Evolutionary conservation across 1,140 invertebrate species (phyloP).

Genomic region (Macrocentrus cingulum): DNA sequence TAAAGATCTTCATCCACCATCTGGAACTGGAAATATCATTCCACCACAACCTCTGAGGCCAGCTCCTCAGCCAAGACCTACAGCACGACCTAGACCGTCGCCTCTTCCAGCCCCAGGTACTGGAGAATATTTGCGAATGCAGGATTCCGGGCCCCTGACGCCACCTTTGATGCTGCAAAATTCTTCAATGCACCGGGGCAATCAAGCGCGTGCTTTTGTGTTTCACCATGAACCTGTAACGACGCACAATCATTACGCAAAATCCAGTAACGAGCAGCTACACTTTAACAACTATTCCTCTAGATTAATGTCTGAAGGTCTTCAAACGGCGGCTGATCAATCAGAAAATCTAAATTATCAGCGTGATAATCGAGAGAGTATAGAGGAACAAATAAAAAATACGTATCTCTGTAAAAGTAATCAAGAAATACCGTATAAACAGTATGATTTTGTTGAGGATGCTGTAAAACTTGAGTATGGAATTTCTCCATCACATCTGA

Average conservation of each 20-base stretch:
- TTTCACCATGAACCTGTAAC: constrained; percentile 38
- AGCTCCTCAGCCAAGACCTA: constrained; percentile 53
- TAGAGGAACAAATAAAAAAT: constrained; percentile 30
- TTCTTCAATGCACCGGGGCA: constrained; percentile 18
- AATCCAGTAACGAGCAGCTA: constrained; percentile 30
- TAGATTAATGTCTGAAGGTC: constrained; percentile 35
- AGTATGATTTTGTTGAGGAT: constrained; percentile 15
- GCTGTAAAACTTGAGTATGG: constrained; percentile 4
- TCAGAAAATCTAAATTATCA: constrained; percentile 31
- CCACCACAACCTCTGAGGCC: constrained; percentile 63
- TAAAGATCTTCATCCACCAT: constrained; percentile 49
- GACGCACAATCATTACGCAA: constrained; percentile 30
- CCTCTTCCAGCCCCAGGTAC: constrained; percentile 44
- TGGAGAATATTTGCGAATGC: constrained; percentile 45
- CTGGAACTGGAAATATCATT: constrained; percentile 43
- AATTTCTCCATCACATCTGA: constrained; percentile 1
- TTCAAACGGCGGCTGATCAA: constrained; percentile 43
- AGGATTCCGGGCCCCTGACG: constrained; percentile 36
- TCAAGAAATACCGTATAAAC: constrained; percentile 16
- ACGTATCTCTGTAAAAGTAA: constrained; percentile 22
- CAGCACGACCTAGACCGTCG: constrained; percentile 48
- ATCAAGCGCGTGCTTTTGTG: constrained; percentile 37
- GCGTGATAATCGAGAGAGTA: constrained; percentile 31
- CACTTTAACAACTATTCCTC: constrained; percentile 28
- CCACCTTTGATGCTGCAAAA: constrained; percentile 28